A percentile compares a stretch with the other conserved stretches of the same genome.
These are phyloP conservation scores for Ostrea denselamellosa DNA, from an alignment of 1,140 invertebrate genomes.

Conservation along the genomic window DNA sequence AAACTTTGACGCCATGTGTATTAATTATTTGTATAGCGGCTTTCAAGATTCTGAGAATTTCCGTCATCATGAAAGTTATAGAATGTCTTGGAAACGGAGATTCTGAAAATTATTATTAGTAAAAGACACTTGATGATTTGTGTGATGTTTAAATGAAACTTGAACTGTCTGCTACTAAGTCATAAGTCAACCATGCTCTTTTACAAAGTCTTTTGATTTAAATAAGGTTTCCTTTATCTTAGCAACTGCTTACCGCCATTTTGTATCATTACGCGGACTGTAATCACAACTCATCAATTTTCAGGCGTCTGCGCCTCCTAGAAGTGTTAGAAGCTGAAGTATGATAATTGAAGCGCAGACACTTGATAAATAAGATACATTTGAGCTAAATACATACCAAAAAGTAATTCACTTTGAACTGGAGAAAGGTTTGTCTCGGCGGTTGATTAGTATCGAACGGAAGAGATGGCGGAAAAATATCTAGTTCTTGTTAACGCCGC, in stretches of 20 bases:
- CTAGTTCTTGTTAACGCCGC: constrained; percentile 35
- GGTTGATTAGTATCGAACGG: constrained; percentile 37
- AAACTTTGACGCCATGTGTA: constrained; percentile 37
- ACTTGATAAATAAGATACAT: constrained; percentile 43
- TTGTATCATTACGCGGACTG: constrained; percentile 10
- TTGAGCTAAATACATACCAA: constrained; percentile 28
- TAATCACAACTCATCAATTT: constrained; percentile 36
- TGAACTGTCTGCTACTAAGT: constrained; percentile 31
- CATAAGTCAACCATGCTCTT: constrained; percentile 29
- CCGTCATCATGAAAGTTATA: constrained; percentile 33
- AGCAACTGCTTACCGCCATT: constrained; percentile 36
- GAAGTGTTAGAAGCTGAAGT: constrained; percentile 42
- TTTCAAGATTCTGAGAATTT: constrained; percentile 29
- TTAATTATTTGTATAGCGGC: constrained; percentile 27
- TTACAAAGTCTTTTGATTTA: constrained; percentile 34
- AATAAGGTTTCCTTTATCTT: constrained; percentile 31
- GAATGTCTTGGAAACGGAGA: constrained; percentile 28
- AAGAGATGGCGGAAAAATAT: constrained; percentile 39
- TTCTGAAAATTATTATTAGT: constrained; percentile 36
- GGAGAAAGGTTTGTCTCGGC: constrained; percentile 41
- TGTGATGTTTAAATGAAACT: constrained; percentile 40
- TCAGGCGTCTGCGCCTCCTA: constrained; percentile 12
- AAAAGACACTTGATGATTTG: constrained; percentile 39
- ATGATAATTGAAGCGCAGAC: constrained; percentile 41
- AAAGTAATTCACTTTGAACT: constrained; percentile 43